Base-by-base conservation (phyloP, 2,888 invertebrate genomes). In the Drosophila mayaguana region DNA sequence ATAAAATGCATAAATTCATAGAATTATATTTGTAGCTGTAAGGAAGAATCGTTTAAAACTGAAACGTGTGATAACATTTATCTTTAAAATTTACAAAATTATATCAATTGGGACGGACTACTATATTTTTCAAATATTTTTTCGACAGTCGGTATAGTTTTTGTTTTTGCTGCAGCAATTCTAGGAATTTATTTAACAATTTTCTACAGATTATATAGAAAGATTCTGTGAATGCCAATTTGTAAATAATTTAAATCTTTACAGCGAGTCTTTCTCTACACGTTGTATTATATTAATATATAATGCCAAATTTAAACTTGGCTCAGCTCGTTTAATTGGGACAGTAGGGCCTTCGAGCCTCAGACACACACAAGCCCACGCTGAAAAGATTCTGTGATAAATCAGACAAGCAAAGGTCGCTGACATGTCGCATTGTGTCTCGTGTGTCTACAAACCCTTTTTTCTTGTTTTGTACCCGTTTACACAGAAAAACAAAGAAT, bases 341-440 rank as follows among this genome's bases (percentile, higher is more conserved):
- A 57, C 80, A 77, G 61, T 57, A 32, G 50, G 63, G 48, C 74
- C 54, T 62, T 65, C 69, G 53, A 50, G 36, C 34, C 40, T 16
- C n/a, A 53, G 34, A 20, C 22, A 46, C 38, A 67, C 53, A 46
- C 32, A 28, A 11, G 32, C 34, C 40, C 20, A 18, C 3, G 36
- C 16, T 36, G 28, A 63, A 38, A 38, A 63, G 63, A 63, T 61
- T 50, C 77, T 75, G 81, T 64, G 68, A 69, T 73, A 77, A 65
- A 63, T 73, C 67, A 56, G 48, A 67, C 61, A 66, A 67, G 71
- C 64, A 81, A 78, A 84, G 84, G 89, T 84, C 88, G 82, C 89
- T 84, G 84, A 84, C 84, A 76, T 86, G 75, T 82, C 70, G 60
- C 75, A 70, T 75, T 80, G 66, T 80, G 22, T 55, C 46, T 63